Percentiles rank a stretch among this genome's conserved stretches.
Conservation (phyloP, 1,140 invertebrate species). For the Drosophila lini region DNA sequence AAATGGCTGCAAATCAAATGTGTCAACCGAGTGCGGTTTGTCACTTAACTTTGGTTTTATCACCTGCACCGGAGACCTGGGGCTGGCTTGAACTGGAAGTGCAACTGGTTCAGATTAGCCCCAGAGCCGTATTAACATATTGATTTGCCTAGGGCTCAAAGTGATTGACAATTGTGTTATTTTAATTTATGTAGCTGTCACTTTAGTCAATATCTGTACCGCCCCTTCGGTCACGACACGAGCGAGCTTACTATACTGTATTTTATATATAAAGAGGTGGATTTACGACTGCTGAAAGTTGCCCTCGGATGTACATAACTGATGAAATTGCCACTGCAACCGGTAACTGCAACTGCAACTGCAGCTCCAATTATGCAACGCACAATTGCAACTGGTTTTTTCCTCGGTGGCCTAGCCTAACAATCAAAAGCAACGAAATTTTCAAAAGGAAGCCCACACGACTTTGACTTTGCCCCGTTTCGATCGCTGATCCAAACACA, state of each 20-base stretch:
- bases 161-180: slow-evolving; percentile 80
- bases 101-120: slow-evolving; percentile 37
- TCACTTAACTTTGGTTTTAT: slow-evolving; percentile 58
- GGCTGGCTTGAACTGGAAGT: slow-evolving; percentile 26
- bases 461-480: slow-evolving; percentile 69
- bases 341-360: slow-evolving; percentile 31
- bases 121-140: slow-evolving; percentile 62
- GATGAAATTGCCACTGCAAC: slow-evolving; percentile 38
- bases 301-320: slow-evolving; percentile 48
- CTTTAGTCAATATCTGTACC: slow-evolving; percentile 36
- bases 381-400: slow-evolving; percentile 72
- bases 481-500: slow-evolving; percentile 25
- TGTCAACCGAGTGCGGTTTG: slow-evolving; percentile 52
- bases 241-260: background rate
- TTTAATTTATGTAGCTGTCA: slow-evolving; percentile 77
- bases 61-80: slow-evolving; percentile 36
- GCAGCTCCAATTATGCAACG: slow-evolving; percentile 65
- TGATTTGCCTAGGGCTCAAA: slow-evolving; percentile 76
- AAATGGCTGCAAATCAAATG: slow-evolving; percentile 60
- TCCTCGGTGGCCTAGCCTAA: slow-evolving; percentile 14
- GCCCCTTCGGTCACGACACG: slow-evolving; percentile 65
- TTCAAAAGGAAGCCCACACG: slow-evolving; percentile 55
- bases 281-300: slow-evolving; percentile 45
- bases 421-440: slow-evolving; percentile 40
- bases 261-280: background rate